Evolutionary conservation across 1,140 invertebrate species (phyloP).

Genomic region (Rhopalosiphum padi): DNA sequence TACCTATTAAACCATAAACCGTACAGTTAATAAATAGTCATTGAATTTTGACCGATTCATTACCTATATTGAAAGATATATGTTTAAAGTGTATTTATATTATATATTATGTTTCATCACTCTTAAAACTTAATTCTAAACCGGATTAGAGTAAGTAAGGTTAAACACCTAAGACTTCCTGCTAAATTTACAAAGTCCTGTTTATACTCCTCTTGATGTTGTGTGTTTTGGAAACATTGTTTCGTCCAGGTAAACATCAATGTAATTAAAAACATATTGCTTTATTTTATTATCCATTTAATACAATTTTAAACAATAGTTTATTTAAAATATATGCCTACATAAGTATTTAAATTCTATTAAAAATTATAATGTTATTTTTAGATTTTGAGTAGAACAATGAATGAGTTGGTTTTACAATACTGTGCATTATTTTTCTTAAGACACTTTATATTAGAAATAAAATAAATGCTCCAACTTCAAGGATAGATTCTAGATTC

Average conservation of each 20-base stretch:
- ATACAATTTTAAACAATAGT: background rate
- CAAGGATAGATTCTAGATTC: background rate
- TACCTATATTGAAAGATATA: background rate
- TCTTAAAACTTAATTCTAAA: background rate
- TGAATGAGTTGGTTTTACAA: background rate
- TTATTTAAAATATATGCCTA: background rate
- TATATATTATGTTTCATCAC: background rate
- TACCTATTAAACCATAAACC: background rate
- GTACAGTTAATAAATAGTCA: background rate
- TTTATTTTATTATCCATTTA: background rate
- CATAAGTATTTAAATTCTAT: background rate
- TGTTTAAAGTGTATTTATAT: background rate
- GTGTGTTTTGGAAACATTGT: background rate
- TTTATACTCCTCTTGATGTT: background rate
- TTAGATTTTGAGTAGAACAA: background rate
- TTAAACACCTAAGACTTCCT: background rate
- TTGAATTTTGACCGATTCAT: background rate
- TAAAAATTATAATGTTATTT: background rate
- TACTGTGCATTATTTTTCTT: background rate
- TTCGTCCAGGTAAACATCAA: background rate
- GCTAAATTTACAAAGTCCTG: background rate
- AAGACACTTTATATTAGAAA: background rate
- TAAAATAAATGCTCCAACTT: background rate
- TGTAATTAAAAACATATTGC: background rate
- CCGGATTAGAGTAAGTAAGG: background rate